Conservation (phyloP, 1,140 invertebrate genomes). For the Sarcophaga peregrina region DNA sequence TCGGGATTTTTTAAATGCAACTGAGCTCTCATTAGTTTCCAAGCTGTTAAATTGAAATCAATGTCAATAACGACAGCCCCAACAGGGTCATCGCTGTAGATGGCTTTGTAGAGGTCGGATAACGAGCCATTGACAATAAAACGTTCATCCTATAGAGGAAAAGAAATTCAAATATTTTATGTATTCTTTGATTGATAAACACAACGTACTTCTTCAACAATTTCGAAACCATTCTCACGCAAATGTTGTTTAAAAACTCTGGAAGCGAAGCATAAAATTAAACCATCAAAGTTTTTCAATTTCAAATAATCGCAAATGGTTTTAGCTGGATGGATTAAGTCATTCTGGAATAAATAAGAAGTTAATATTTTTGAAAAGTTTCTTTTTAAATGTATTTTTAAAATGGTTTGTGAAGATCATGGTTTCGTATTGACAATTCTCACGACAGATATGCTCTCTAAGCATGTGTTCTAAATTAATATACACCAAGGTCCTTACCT, state of each 20-base stretch:
- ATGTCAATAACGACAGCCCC: slow-evolving; percentile 68
- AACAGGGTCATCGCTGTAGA: slow-evolving; percentile 63
- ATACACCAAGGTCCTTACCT: too few species aligned
- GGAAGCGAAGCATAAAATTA: slow-evolving; percentile 60
- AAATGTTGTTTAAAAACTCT: slow-evolving; percentile 51
- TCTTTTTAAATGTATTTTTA: too few species aligned
- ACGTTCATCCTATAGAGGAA: slow-evolving; percentile 27
- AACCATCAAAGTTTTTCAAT: slow-evolving; percentile 59
- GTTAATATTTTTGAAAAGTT: too few species aligned
- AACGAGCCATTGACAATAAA: slow-evolving; percentile 50
- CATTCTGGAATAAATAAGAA: slow-evolving; percentile 54
- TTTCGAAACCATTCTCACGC: slow-evolving; percentile 60
- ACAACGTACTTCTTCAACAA: slow-evolving; percentile 60
- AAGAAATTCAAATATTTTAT: background rate
- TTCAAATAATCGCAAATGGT: slow-evolving; percentile 64
- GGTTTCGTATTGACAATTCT: too few species aligned
- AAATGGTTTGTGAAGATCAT: too few species aligned
- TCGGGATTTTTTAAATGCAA: slow-evolving; percentile 64
- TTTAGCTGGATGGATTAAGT: slow-evolving; percentile 62
- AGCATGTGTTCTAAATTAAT: too few species aligned
- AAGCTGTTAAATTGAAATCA: slow-evolving; percentile 65
- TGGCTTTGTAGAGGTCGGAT: slow-evolving; percentile 57
- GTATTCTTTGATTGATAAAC: background rate
- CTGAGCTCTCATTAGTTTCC: slow-evolving; percentile 65
- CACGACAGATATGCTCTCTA: too few species aligned